Conservation (phyloP, 2,888 invertebrate genomes). For the Lochmaea crataegi region DNA sequence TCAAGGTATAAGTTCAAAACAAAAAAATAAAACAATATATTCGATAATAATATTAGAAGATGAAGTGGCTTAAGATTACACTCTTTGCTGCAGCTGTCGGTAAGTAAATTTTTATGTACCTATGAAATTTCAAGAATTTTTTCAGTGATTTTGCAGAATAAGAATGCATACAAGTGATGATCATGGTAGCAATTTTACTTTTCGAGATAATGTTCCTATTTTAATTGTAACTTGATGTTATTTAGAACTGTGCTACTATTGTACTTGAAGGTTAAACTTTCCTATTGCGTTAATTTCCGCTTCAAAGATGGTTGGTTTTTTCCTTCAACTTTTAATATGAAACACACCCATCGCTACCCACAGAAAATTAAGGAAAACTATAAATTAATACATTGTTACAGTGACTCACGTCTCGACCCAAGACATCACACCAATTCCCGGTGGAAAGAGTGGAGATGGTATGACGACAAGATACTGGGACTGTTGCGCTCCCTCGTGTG, state of each 20-base stretch:
- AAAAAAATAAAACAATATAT: not conserved
- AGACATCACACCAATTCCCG: slow-evolving; percentile 28
- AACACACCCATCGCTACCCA: not conserved
- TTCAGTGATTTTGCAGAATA: too few species aligned
- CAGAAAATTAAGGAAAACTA: too few species aligned
- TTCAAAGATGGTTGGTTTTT: too few species aligned
- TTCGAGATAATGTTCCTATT: too few species aligned
- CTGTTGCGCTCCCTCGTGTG: slow-evolving; percentile 44
- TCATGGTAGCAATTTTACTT: too few species aligned
- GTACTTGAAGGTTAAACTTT: too few species aligned
- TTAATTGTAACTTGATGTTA: too few species aligned
- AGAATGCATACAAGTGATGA: too few species aligned
- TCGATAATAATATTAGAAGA: not conserved
- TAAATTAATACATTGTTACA: not conserved
- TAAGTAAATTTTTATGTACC: not conserved
- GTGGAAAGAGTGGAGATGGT: slow-evolving; percentile 37
- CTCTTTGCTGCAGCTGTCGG: not conserved
- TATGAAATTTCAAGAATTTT: too few species aligned
- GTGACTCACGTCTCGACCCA: not conserved
- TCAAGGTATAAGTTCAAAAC: not conserved
- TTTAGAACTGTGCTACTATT: too few species aligned
- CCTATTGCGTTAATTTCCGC: too few species aligned
- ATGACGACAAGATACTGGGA: slow-evolving; percentile 46
- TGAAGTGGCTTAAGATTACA: not conserved
- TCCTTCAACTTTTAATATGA: too few species aligned